Base-by-base conservation (phyloP, 2,113 vertebrate genomes). In the Cairina moschata region DNA sequence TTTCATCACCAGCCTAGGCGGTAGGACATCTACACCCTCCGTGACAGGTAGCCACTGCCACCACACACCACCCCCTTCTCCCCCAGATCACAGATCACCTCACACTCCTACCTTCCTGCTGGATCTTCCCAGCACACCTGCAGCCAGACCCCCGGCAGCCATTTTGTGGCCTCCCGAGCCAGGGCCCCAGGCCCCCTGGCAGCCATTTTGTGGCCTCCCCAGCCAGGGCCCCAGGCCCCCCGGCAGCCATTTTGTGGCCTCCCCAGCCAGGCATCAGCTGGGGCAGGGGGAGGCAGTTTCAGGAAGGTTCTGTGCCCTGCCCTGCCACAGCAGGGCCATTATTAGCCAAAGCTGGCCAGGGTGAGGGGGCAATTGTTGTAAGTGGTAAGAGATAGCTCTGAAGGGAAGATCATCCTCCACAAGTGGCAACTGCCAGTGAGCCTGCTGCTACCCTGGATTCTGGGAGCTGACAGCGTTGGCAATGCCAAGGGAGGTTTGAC, bases 111-210 rank as follows among this genome's bases (percentile, higher is more conserved):
- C 63, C 83, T 73, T 38, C 29, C 38, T 34, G 0, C 28, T 34
- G 1, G 0, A 0, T 5, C 90, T 69, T 34, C 29, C 38, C 32
- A 0, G 25, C 42, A 1, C 0, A 0, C 5, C 90, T 1, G 3
- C 69, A 40, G 7, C 34, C 74, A 38, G 32, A 1, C 9, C 8
- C 0, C 54, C 40, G 7, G 1, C 59, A 40, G 78, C 31, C 50
- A 25, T 32, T 60, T 50, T 60, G 71, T 32, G 48, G 2, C 40
- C 75, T 78, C 16, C 15, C 42, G 15, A 17, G 42, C 17, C 42
- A 44, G 42, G 42, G 16, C 42, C 6, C 5, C 5, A 48, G 1
- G 13, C 34, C 46, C 48, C 17, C 2, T 5, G 9, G 48, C 46
- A 20, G 44, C 44, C 44, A 46, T 46, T 46, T 46, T 46, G 44